phyloP scores from a whole-genome alignment of 2,888 invertebrate genomes.

The Arctia plantaginis region DNA sequence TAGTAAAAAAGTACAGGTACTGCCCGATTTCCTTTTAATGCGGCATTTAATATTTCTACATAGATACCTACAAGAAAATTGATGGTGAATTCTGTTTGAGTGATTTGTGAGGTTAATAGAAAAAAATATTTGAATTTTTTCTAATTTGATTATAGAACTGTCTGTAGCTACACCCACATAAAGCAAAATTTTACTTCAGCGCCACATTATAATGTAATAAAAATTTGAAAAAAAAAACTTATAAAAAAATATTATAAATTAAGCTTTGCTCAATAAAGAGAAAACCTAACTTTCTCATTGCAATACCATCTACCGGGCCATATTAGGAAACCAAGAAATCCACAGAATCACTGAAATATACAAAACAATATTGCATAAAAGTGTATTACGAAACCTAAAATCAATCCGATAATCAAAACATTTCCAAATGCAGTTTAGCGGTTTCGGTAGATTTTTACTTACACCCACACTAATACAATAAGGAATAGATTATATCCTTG shows the following conservation, averaged over 20 bases:
- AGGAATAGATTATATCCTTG: not conserved
- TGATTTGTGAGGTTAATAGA: not conserved
- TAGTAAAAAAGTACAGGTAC: too few species aligned
- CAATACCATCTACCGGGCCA: too few species aligned
- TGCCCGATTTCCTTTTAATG: not conserved
- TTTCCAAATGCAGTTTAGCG: not conserved
- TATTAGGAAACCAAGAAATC: not conserved
- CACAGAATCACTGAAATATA: not conserved
- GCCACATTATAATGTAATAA: too few species aligned
- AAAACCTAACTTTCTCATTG: not conserved
- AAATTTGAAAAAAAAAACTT: too few species aligned
- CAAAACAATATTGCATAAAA: not conserved
- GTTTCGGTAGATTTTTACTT: not conserved
- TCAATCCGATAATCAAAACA: not conserved
- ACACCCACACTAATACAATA: not conserved
- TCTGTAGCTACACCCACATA: too few species aligned
- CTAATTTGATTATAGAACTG: too few species aligned
- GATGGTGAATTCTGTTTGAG: not conserved
- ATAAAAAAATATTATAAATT: too few species aligned
- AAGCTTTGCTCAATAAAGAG: not conserved
- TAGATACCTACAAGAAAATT: not conserved
- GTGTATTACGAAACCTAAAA: not conserved
- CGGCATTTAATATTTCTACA: not conserved
- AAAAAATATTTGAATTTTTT: not conserved
- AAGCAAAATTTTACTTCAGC: too few species aligned